Base-by-base conservation (phyloP, 2,797 vertebrate genomes). In the Carapus acus region DNA sequence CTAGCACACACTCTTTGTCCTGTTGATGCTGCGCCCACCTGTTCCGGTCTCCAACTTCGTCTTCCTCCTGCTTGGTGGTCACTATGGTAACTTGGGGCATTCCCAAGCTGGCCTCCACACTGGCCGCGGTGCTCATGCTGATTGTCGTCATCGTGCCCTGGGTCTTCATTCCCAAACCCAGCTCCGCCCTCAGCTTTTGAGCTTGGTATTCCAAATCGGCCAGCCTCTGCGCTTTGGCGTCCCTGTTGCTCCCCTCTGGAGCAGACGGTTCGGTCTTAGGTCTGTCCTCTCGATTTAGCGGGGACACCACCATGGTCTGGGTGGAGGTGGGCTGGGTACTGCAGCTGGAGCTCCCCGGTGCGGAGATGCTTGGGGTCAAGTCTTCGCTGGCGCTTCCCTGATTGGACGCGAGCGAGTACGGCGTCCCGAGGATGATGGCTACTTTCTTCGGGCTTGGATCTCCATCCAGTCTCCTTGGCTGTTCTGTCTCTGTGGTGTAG, bases 251-350 rank as follows among this genome's bases (percentile, higher is more conserved):
- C 9, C 54, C 67, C 1, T 79, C 54, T 0, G 43, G 50, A 18
- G 71, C 52, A 38, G 62, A 63, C 2, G 61, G 41, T 18, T 73
- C 61, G 65, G 43, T 71, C 37, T 41, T n/a, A 52, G n/a, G 33
- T 66, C 18, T 58, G 65, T 20, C 78, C 80, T 17, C 74, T 69
- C 68, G 76, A 69, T 77, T 89, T 74, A 70, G 68, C 0, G 82
- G 82, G 6, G 82, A 68, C 0, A 80, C 81, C 39, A 76, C 48
- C 37, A 80, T 65, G 0, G 81, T 86, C 76, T 88, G 85, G 24
- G 83, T 62, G 47, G 65, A 65, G 15, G 69, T 38, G 8, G 50
- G 49, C 0, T 71, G 59, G 45, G 43, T 54, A 69, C 74, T 64
- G 41, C 20, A 24, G 27, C 20, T 40, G 20, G 52, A 24, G 33